These are phyloP conservation scores for Drosophila athabasca DNA, from an alignment of 1,140 invertebrate genomes.

Conservation along the genomic window DNA sequence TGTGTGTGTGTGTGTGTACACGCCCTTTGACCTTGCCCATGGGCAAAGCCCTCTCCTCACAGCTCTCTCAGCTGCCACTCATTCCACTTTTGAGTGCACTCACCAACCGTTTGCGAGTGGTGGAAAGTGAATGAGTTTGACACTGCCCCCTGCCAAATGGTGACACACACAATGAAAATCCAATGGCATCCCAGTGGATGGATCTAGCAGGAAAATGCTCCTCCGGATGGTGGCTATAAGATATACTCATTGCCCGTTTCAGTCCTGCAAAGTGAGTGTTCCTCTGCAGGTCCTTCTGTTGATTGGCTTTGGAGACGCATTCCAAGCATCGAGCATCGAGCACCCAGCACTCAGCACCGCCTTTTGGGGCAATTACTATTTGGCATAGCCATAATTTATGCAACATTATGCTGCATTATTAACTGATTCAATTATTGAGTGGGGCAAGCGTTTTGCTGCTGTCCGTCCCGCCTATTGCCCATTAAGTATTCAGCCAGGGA, in stretches of 20 bases:
- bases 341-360: too few species aligned
- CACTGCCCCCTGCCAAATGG: too few species aligned
- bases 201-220: too few species aligned
- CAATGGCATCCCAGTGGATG: too few species aligned
- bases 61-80: not conserved
- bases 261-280: too few species aligned
- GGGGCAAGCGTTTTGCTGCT: slow-evolving; percentile 1
- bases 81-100: slow-evolving; percentile 20
- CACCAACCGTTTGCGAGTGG: slow-evolving; percentile 5
- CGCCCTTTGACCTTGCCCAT: slow-evolving; percentile 55
- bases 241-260: too few species aligned
- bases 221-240: too few species aligned
- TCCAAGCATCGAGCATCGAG: not conserved
- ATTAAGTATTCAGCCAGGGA: slow-evolving; percentile 39
- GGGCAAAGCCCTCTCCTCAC: not conserved
- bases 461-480: slow-evolving; percentile 6
- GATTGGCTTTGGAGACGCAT: slow-evolving; percentile 4
- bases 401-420: slow-evolving; percentile 55
- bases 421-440: slow-evolving; percentile 58
- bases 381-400: slow-evolving; percentile 49
- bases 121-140: too few species aligned
- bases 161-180: too few species aligned
- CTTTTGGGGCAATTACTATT: slow-evolving; percentile 36
- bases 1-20: too few species aligned
- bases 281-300: not conserved